Evolutionary conservation across 2,113 vertebrate genomes (phyloP).

Genomic region (Salvelinus namaycush): DNA sequence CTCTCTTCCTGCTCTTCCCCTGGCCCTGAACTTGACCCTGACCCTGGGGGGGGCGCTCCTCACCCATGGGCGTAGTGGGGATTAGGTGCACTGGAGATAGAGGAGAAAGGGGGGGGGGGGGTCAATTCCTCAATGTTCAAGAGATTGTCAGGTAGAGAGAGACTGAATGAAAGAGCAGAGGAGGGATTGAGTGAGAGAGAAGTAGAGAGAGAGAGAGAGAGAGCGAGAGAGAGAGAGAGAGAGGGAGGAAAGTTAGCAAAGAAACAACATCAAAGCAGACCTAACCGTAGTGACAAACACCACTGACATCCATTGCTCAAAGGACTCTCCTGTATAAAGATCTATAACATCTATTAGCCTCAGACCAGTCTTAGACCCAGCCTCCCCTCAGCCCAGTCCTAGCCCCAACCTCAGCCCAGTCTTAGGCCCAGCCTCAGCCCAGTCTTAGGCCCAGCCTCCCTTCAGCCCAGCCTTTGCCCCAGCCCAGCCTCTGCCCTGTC

Average conservation of each 20-base stretch:
- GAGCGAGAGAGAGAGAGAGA: background rate
- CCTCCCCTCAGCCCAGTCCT: too few relatives aligned
- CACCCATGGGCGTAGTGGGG: constrained; percentile 75
- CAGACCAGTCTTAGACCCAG: too few relatives aligned
- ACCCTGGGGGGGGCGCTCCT: constrained; percentile 57
- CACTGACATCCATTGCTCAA: background rate
- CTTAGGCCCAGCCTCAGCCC: background rate
- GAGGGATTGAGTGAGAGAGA: background rate
- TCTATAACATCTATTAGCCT: background rate
- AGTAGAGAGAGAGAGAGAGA: background rate
- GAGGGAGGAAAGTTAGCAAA: too few relatives aligned
- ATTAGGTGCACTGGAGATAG: constrained; percentile 83
- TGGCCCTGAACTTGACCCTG: constrained; percentile 5
- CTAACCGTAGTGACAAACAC: background rate
- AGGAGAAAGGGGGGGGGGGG: background rate
- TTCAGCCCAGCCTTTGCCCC: too few relatives aligned
- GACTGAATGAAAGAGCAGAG: background rate
- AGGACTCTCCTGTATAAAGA: background rate
- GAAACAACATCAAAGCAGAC: too few relatives aligned
- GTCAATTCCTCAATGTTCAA: background rate
- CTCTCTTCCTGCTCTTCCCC: constrained; percentile 88
- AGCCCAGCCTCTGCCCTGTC: too few relatives aligned
- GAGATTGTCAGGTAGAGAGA: background rate
- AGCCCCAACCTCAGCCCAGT: too few relatives aligned
- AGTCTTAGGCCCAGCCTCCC: too few relatives aligned